Percentiles rank a stretch among this genome's conserved stretches.
These are phyloP conservation scores for Alligator mississippiensis DNA, from an alignment of 2,113 vertebrate species.

Conservation along the genomic window DNA sequence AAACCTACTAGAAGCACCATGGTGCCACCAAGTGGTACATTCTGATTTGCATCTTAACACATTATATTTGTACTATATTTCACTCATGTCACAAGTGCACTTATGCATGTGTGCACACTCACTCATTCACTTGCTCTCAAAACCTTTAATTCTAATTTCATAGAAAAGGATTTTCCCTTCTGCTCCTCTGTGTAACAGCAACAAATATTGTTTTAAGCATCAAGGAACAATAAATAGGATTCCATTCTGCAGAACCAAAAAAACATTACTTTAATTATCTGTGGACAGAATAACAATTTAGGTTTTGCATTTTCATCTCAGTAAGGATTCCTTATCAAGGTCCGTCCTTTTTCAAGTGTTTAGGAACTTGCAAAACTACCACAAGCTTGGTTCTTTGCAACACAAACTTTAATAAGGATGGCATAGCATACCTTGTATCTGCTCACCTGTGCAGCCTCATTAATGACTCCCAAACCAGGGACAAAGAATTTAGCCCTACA, in stretches of 20 bases:
- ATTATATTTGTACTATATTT: background rate
- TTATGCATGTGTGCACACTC: background rate
- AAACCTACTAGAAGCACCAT: conserved; percentile 5
- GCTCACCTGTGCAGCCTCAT: background rate
- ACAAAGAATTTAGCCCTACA: background rate
- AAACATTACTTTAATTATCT: no score
- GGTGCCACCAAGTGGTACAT: conserved; percentile 62
- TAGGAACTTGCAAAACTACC: background rate
- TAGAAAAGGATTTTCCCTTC: background rate
- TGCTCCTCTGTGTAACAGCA: background rate
- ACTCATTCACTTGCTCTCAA: background rate
- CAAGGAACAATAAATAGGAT: background rate
- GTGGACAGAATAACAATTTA: background rate
- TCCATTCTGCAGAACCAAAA: background rate
- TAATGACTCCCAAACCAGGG: background rate
- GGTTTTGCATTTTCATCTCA: background rate
- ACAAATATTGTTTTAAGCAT: background rate
- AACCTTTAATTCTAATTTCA: background rate
- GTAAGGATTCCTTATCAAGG: background rate
- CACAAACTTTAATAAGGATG: background rate
- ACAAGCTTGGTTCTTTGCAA: background rate
- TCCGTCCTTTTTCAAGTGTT: background rate
- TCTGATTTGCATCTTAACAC: background rate
- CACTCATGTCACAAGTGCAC: background rate
- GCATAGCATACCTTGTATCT: background rate